These are phyloP conservation scores for Fragum fragum DNA, from an alignment of 2,888 invertebrate genomes.

Conservation along the genomic window DNA sequence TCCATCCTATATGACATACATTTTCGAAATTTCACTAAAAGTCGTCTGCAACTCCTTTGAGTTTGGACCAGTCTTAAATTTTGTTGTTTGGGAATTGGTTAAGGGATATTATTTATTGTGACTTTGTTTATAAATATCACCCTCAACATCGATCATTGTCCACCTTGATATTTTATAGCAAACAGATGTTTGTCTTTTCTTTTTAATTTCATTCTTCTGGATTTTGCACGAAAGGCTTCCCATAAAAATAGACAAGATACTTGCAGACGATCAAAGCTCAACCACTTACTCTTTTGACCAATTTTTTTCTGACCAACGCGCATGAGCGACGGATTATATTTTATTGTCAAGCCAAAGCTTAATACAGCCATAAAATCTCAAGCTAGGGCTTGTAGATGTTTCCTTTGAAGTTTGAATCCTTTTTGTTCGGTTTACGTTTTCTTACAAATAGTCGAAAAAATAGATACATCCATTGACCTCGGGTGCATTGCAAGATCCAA, in stretches of 20 bases:
- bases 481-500: too few species aligned
- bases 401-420: not conserved
- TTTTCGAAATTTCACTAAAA: too few species aligned
- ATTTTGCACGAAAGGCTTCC: too few species aligned
- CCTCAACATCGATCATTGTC: not conserved
- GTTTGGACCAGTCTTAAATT: too few species aligned
- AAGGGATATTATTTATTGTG: not conserved
- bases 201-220: too few species aligned
- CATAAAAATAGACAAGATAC: not conserved
- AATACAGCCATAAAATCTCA: not conserved
- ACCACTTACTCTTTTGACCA: not conserved
- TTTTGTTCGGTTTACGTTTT: not conserved
- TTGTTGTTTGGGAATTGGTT: too few species aligned
- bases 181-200: not conserved
- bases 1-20: too few species aligned
- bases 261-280: not conserved
- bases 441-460: too few species aligned
- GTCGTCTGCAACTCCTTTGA: too few species aligned
- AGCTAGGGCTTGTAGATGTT: not conserved
- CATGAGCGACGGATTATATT: constrained; percentile 14
- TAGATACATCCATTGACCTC: too few species aligned
- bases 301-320: too few species aligned
- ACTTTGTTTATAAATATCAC: not conserved
- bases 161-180: not conserved
- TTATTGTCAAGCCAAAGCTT: not conserved